Conservation (phyloP, 2,113 vertebrate species). For the Corythoichthys intestinalis region DNA sequence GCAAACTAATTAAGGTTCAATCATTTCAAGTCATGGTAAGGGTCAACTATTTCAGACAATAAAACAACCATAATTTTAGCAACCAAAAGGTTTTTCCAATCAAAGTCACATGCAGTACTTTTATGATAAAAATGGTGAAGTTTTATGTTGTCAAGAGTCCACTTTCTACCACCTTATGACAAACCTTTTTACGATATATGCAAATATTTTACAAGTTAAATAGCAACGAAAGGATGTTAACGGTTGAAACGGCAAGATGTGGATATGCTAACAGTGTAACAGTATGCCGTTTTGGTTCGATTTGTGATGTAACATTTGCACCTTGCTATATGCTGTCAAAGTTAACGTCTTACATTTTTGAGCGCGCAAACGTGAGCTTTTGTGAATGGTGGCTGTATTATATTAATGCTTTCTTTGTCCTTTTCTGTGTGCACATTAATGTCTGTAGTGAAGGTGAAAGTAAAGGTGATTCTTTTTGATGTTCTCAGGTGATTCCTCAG, state of each 20-base stretch:
- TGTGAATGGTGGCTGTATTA: not conserved
- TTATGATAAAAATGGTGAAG: no score
- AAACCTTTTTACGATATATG: not conserved
- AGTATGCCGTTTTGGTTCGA: not conserved
- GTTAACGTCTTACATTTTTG: not conserved
- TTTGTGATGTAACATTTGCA: slow-evolving; percentile 4
- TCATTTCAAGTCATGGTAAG: no score
- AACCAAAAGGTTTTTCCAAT: no score
- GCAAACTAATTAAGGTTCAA: no score
- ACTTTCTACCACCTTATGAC: not conserved
- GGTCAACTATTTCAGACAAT: no score
- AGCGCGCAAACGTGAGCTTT: not conserved
- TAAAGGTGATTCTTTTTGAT: not conserved
- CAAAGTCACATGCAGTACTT: no score
- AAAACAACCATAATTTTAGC: no score
- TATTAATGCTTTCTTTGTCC: not conserved
- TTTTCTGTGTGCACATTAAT: not conserved
- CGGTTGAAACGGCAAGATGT: not conserved
- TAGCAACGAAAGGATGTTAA: not conserved
- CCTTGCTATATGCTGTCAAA: not conserved
- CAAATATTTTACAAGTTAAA: not conserved
- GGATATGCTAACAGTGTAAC: not conserved
- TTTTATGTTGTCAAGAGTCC: not conserved
- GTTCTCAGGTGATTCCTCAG: slow-evolving; percentile 8
- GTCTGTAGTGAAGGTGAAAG: not conserved